Conservation (phyloP, 2,888 invertebrate genomes). For the Schizaphis graminum region DNA sequence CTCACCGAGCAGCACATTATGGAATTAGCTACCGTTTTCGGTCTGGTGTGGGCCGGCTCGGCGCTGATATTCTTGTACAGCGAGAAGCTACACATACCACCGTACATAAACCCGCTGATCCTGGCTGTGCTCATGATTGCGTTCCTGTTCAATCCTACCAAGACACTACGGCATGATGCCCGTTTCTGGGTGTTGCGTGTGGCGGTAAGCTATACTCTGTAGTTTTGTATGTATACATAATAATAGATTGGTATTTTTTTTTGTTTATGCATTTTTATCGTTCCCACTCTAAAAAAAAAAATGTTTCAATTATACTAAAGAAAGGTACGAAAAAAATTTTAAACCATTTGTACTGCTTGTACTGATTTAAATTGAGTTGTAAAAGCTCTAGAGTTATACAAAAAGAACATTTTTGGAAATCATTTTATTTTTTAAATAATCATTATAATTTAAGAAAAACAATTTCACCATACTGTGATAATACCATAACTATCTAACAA, state of each 20-base stretch:
- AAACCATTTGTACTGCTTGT: neutral
- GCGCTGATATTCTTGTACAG: slow-evolving; percentile 79
- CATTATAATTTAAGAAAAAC: neutral
- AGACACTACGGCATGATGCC: slow-evolving; percentile 91
- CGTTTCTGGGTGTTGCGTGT: slow-evolving; percentile 94
- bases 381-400: neutral
- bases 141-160: slow-evolving; percentile 93
- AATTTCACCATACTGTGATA: no score
- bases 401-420: neutral
- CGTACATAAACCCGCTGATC: slow-evolving; percentile 91
- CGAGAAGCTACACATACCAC: slow-evolving; percentile 87
- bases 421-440: neutral
- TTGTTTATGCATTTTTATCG: neutral
- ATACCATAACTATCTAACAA: no score
- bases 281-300: neutral
- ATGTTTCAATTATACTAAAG: neutral
- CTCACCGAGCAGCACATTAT: slow-evolving; percentile 94
- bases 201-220: slow-evolving; percentile 76
- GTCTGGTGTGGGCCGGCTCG: slow-evolving; percentile 94
- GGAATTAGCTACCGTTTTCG: slow-evolving; percentile 93
- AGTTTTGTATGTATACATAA: neutral
- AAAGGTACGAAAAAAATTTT: neutral
- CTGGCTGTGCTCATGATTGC: slow-evolving; percentile 83
- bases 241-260: neutral
- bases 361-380: neutral